Evolutionary conservation across 2,888 invertebrate genomes (phyloP).

Genomic region (Copidosoma aretas): DNA sequence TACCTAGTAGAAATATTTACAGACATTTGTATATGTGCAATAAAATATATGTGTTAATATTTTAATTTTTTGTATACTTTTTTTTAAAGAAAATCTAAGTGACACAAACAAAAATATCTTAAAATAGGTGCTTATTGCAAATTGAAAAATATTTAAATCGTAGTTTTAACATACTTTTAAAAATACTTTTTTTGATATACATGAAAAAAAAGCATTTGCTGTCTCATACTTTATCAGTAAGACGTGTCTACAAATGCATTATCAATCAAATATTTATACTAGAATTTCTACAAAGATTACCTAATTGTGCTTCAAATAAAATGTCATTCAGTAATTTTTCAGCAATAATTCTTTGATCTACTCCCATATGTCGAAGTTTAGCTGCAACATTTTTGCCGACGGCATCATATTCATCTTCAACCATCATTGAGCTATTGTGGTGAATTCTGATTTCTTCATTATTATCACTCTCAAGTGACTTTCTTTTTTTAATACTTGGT

Average conservation of each 20-base stretch:
- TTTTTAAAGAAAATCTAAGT: slow-evolving; percentile 30
- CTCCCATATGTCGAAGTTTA: slow-evolving; percentile 61
- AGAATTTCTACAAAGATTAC: slow-evolving; percentile 61
- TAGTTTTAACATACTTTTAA: too few relatives aligned
- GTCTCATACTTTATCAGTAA: slow-evolving; percentile 10
- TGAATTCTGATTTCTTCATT: slow-evolving; percentile 51
- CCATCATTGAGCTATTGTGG: slow-evolving; percentile 52
- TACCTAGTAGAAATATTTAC: slow-evolving; percentile 37
- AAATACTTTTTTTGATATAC: background rate
- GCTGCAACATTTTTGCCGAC: slow-evolving; percentile 61
- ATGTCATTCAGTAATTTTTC: slow-evolving; percentile 63
- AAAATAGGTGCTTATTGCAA: background rate
- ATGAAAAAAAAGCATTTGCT: slow-evolving; percentile 3
- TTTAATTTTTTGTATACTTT: slow-evolving; percentile 34
- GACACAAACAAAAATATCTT: slow-evolving; percentile 14
- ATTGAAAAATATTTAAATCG: too few relatives aligned
- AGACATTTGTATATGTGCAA: slow-evolving; percentile 35
- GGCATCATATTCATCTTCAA: slow-evolving; percentile 60
- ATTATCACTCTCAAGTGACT: slow-evolving; percentile 52
- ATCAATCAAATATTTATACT: slow-evolving; percentile 56
- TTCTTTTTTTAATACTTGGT: slow-evolving; percentile 49
- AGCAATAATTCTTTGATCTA: slow-evolving; percentile 62
- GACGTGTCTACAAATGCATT: slow-evolving; percentile 14
- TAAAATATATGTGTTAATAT: slow-evolving; percentile 42
- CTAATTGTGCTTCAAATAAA: slow-evolving; percentile 62